Conservation (phyloP, 2,888 invertebrate genomes). For the Dendrolimus houi region DNA sequence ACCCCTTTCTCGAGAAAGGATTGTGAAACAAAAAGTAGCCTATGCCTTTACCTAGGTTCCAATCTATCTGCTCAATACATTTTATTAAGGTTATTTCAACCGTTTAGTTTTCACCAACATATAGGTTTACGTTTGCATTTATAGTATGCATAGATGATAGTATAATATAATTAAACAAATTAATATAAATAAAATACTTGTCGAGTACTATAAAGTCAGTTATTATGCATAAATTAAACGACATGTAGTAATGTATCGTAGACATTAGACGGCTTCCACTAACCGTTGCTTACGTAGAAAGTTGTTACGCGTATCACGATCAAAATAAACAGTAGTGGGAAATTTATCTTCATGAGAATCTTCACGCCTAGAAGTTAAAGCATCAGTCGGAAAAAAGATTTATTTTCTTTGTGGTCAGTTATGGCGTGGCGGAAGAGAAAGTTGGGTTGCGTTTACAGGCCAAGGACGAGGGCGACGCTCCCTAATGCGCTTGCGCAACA, state of each 20-base stretch:
- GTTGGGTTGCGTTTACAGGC: conserved; percentile 38
- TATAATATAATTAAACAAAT: no score
- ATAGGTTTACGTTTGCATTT: no score
- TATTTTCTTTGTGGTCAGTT: conserved; percentile 23
- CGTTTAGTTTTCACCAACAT: no score
- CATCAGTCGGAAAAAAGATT: conserved; percentile 23
- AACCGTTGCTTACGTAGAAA: background rate
- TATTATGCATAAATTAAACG: background rate
- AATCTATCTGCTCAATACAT: no score
- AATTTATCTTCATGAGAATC: conserved; percentile 28
- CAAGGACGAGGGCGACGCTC: conserved; percentile 70
- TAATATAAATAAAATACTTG: no score
- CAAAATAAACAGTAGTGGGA: conserved; percentile 16
- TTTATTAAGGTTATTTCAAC: no score
- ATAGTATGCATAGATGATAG: no score
- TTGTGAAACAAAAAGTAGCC: no score
- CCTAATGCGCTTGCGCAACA: conserved; percentile 36
- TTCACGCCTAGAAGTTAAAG: conserved; percentile 15
- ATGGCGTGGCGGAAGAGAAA: conserved; percentile 51
- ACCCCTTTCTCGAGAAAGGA: no score
- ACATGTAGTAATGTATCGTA: background rate
- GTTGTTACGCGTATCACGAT: conserved; percentile 5
- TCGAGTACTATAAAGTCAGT: no score
- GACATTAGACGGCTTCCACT: background rate
- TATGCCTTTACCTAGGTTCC: no score